Evolutionary conservation across 23 tunicate genomes (phyloP).

Genomic region (Corella eumyota): DNA sequence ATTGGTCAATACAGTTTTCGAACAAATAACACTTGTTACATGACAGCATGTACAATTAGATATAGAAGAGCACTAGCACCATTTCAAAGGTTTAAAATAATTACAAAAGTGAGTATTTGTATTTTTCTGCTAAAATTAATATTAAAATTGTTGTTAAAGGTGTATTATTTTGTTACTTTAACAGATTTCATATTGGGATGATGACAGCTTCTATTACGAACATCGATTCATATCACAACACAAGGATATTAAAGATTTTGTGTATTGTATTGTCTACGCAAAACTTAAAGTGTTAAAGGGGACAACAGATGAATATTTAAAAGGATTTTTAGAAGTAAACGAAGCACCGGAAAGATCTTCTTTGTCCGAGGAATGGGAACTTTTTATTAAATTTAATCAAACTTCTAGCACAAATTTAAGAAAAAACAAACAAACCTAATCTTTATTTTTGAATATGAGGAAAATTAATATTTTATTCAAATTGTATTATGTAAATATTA

Average conservation of each 20-base stretch:
- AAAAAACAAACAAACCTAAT: conserved; percentile 2
- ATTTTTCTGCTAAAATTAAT: too few species aligned
- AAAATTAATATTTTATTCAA: too few species aligned
- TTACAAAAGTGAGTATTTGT: conserved; percentile 40
- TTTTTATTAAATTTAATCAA: conserved; percentile 25
- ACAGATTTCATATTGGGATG: conserved; percentile 63
- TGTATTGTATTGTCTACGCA: conserved; percentile 10
- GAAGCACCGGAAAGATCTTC: conserved; percentile 6
- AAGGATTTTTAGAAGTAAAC: conserved; percentile 4
- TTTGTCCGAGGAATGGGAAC: conserved; percentile 20
- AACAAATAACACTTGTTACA: background rate
- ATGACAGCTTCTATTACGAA: conserved; percentile 33
- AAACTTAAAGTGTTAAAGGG: conserved; percentile 12
- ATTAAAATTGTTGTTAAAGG: too few species aligned
- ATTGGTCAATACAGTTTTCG: background rate
- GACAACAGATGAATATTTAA: conserved; percentile 1
- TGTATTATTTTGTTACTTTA: too few species aligned
- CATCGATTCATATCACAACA: conserved; percentile 19
- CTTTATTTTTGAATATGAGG: background rate
- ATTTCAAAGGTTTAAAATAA: conserved; percentile 33
- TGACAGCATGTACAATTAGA: conserved; percentile 30
- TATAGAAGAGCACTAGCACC: conserved; percentile 40
- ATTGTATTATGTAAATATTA: too few species aligned
- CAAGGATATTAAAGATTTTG: conserved; percentile 25
- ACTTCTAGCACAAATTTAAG: conserved; percentile 20